Percentiles rank a stretch among this genome's conserved stretches.
phyloP scores from a whole-genome alignment of 1,140 invertebrate genomes.

The Galendromus occidentalis region DNA sequence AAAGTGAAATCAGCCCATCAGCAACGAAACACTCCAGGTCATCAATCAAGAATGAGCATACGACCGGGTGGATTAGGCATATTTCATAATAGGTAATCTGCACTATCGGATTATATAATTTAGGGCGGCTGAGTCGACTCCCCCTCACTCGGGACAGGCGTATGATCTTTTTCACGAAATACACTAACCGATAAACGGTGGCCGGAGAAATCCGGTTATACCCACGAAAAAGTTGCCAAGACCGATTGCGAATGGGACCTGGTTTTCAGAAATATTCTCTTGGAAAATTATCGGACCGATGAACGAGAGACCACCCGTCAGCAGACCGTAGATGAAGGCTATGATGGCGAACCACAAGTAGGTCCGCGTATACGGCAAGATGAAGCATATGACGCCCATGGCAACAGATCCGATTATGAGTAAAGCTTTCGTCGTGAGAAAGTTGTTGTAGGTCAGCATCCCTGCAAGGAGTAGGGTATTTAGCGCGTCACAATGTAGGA shows the following conservation, averaged over 20 bases:
- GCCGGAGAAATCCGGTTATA: conserved; percentile 10
- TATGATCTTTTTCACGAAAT: background rate
- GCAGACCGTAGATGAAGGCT: conserved; percentile 14
- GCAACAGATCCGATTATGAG: conserved; percentile 6
- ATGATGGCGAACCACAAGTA: background rate
- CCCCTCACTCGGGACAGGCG: background rate
- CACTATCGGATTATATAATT: background rate
- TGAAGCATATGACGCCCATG: conserved; percentile 14
- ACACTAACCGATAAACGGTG: conserved; percentile 17
- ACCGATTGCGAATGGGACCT: conserved; percentile 16
- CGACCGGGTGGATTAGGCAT: background rate
- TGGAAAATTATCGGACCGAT: conserved; percentile 15
- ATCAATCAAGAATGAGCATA: background rate
- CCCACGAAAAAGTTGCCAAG: conserved; percentile 17
- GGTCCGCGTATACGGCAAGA: conserved; percentile 12
- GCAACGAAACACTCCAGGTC: background rate
- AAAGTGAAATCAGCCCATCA: background rate
- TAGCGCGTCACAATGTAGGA: no score
- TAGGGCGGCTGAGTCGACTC: background rate
- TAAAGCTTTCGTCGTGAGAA: conserved; percentile 13
- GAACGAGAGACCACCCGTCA: conserved; percentile 13
- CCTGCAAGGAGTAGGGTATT: conserved; percentile 10
- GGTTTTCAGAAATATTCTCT: conserved; percentile 14
- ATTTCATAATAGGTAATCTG: background rate
- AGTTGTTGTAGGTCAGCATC: conserved; percentile 17